Evolutionary conservation across 2,113 vertebrate genomes (phyloP), one percentile per base, ranked within the genome.

Genomic region (Otolemur garnettii): DNA sequence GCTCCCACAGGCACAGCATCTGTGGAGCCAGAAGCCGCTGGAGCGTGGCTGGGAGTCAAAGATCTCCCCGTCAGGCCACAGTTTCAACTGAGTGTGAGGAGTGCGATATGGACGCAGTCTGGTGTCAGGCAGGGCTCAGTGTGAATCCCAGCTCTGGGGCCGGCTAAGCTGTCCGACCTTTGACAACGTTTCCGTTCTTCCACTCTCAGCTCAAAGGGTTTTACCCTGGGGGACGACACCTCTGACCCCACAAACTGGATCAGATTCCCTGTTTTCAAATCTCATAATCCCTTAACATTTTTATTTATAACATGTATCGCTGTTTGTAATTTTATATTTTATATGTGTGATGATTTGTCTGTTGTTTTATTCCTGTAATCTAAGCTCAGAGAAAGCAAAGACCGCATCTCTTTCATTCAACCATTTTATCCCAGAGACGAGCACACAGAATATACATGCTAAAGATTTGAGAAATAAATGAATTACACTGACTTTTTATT

Each of bases 401-500:
- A 83, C 8, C 38, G 24, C 1, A 24, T 64, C 74, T 81, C 71
- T 74, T 45, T 60, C 79, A 64, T 71, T 90, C 59, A 15, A 15
- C 60, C 35, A 68, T 72, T 82, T 88, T 45, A 86, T 88, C 57
- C 79, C 64, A 60, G 57, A 42, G 45, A 79, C 53, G 59, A 93
- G 74, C 85, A 79, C n/a, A 19, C 1, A 74, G 57, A 57, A 87
- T 26, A 55, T 8, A 87, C 21, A 94, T 38, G 59, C 10, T 69
- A 66, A 93, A 62, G 15, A 94, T 17, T 53, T 85, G 57, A 95
- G 83, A 87, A 93, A 60, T 66, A 42, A 85, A 64, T 74, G 33
- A 85, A 75, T 22, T n/a, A 45, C 26, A 18, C 64, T 75, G 13
- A 69, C 22, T 1, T 74, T 90, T 94, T 72, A n/a, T 77, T 33